phyloP scores from a whole-genome alignment of 1,140 invertebrate genomes.

The Drosophila tropicalis region DNA sequence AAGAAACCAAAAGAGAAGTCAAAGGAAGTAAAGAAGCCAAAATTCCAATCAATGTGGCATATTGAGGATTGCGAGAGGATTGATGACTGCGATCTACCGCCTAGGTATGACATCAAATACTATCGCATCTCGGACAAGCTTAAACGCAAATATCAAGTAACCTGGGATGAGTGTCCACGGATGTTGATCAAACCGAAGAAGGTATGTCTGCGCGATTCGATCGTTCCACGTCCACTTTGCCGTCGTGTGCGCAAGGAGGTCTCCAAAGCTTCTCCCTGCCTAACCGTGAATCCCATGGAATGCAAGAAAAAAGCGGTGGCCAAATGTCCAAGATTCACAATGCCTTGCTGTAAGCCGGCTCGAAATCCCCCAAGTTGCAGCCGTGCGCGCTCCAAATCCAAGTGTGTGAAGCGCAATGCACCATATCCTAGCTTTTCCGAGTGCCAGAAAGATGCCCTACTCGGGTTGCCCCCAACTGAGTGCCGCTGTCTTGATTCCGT shows the following conservation, averaged over 20 bases:
- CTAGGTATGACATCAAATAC: slow-evolving; percentile 50
- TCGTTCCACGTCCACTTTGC: slow-evolving; percentile 20
- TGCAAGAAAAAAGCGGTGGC: not conserved
- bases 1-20: not conserved
- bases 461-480: slow-evolving; percentile 16
- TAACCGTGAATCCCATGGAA: not conserved
- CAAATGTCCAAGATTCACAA: slow-evolving; percentile 30
- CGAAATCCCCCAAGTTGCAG: slow-evolving; percentile 29
- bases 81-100: slow-evolving; percentile 6
- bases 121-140: slow-evolving; percentile 59
- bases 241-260: slow-evolving; percentile 40
- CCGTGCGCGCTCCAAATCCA: not conserved
- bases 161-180: slow-evolving; percentile 67
- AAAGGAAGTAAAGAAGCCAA: not conserved
- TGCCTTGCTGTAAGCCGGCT: slow-evolving; percentile 51
- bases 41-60: slow-evolving; percentile 41
- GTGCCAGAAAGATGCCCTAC: slow-evolving; percentile 28
- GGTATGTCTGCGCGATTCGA: slow-evolving; percentile 47
- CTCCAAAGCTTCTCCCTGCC: not conserved
- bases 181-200: slow-evolving; percentile 66
- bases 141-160: slow-evolving; percentile 64
- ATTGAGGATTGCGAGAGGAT: slow-evolving; percentile 9
- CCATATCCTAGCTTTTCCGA: slow-evolving; percentile 65
- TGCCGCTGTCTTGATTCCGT: slow-evolving; percentile 37
- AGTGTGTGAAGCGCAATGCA: slow-evolving; percentile 46